Conservation (phyloP, 1,140 invertebrate species). For the Listronotus bonariensis region DNA sequence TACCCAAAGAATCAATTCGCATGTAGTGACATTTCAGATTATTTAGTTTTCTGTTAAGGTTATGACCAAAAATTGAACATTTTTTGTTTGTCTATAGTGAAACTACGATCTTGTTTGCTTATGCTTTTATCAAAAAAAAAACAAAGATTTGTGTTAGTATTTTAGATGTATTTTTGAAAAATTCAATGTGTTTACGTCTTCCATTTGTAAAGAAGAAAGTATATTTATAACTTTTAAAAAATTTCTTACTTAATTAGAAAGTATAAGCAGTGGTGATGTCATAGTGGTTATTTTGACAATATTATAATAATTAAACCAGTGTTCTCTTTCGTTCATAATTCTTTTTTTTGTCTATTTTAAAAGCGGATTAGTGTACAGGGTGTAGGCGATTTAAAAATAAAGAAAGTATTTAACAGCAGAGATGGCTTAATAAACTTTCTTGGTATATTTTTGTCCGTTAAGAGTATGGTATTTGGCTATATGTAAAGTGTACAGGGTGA, state of each 20-base stretch:
- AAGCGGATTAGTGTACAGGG: constrained; percentile 29
- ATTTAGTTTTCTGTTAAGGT: too few relatives aligned
- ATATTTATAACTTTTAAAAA: constrained; percentile 21
- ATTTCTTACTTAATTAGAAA: not conserved
- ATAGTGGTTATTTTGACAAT: constrained; percentile 32
- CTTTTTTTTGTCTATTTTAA: constrained; percentile 18
- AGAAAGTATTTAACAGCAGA: constrained; percentile 8
- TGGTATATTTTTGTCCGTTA: constrained; percentile 10
- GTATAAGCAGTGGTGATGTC: constrained; percentile 32
- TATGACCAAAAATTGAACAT: too few relatives aligned
- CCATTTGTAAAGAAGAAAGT: constrained; percentile 20
- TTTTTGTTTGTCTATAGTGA: too few relatives aligned
- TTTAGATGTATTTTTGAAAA: constrained; percentile 25
- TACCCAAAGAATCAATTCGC: too few relatives aligned
- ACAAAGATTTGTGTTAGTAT: constrained; percentile 16
- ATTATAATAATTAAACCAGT: constrained; percentile 11
- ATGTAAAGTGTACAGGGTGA: constrained; percentile 24
- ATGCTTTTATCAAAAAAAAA: too few relatives aligned
- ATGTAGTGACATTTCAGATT: too few relatives aligned
- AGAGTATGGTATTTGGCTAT: not conserved
- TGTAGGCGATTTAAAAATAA: constrained; percentile 16
- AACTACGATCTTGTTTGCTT: too few relatives aligned
- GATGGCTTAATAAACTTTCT: constrained; percentile 13
- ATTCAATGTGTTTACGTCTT: constrained; percentile 27
- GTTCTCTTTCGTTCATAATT: not conserved